Evolutionary conservation across 2,888 invertebrate species (phyloP).

Genomic region (Sarcophaga rosellei): DNA sequence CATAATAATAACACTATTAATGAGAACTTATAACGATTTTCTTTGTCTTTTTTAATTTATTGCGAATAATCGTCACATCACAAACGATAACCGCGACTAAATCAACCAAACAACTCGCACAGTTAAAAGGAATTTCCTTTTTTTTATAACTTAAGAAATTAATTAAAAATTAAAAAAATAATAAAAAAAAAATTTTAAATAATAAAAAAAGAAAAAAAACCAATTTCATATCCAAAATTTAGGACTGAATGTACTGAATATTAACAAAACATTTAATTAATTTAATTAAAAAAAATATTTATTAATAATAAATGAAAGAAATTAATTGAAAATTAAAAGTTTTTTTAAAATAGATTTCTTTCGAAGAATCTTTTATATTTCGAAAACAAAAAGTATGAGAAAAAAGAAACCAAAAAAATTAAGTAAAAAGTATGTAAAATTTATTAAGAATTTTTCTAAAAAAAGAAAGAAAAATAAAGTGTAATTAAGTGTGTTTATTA

Average conservation of each 20-base stretch:
- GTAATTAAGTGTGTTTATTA: constrained; percentile 57
- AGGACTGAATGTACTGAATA: constrained; percentile 73
- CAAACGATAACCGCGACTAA: too few relatives aligned
- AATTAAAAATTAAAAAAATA: constrained; percentile 7
- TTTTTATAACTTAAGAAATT: background rate
- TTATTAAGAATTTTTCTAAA: constrained; percentile 17
- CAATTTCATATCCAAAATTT: constrained; percentile 76
- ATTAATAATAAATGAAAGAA: background rate
- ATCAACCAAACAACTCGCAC: too few relatives aligned
- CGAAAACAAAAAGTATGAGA: background rate
- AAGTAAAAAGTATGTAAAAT: background rate
- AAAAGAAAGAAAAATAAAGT: constrained; percentile 44
- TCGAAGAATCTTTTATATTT: constrained; percentile 18
- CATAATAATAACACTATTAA: too few relatives aligned
- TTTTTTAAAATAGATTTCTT: constrained; percentile 39
- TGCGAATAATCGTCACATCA: too few relatives aligned
- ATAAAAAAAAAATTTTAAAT: constrained; percentile 15
- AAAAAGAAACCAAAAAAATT: background rate
- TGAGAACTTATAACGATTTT: too few relatives aligned
- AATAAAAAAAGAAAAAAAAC: constrained; percentile 42
- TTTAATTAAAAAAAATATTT: constrained; percentile 6
- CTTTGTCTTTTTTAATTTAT: too few relatives aligned
- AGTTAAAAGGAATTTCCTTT: too few relatives aligned
- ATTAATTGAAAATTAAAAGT: constrained; percentile 14
- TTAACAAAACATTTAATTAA: constrained; percentile 60